Evolutionary conservation across 1,140 invertebrate species (phyloP).

Genomic region (Ectropis grisescens): DNA sequence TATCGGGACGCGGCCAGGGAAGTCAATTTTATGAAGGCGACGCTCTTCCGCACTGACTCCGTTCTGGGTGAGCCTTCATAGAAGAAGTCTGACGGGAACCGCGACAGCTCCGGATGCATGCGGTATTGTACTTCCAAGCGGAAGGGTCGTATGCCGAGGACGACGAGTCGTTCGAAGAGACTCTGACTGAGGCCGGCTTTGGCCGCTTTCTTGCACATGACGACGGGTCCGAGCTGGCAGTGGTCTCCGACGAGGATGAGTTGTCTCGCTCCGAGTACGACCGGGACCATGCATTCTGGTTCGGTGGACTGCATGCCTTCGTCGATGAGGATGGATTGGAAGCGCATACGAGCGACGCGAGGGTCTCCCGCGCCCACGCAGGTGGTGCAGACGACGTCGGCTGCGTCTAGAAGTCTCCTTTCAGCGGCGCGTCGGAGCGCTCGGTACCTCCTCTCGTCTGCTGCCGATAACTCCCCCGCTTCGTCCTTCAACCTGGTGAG

Average conservation of each 20-base stretch:
- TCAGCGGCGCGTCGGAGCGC: slow-evolving; percentile 93
- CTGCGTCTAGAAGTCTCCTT: slow-evolving; percentile 92
- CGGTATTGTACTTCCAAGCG: slow-evolving; percentile 98
- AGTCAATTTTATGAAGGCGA: slow-evolving; percentile 91
- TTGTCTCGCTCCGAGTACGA: slow-evolving; percentile 96
- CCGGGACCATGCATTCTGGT: slow-evolving; percentile 98
- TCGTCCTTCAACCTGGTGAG: slow-evolving; percentile 97
- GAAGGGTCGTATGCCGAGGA: slow-evolving; percentile 95
- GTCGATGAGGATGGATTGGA: slow-evolving; percentile 98
- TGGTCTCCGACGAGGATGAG: slow-evolving; percentile 98
- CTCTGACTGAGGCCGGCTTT: slow-evolving; percentile 97
- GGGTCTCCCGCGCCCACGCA: slow-evolving; percentile 99
- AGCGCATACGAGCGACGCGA: slow-evolving; percentile 90
- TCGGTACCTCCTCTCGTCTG: slow-evolving; percentile 95
- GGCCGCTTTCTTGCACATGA: slow-evolving; percentile 99
- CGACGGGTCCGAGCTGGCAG: slow-evolving; percentile 97
- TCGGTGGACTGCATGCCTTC: slow-evolving; percentile 98
- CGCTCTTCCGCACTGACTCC: slow-evolving; percentile 97
- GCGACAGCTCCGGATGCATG: slow-evolving; percentile 97
- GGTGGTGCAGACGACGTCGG: slow-evolving; percentile 99
- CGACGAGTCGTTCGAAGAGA: slow-evolving; percentile 96
- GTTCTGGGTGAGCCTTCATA: slow-evolving; percentile 99
- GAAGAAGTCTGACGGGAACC: slow-evolving; percentile 99
- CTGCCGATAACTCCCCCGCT: slow-evolving; percentile 93
- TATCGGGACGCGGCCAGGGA: slow-evolving; percentile 97